phyloP scores from a whole-genome alignment of 2,888 invertebrate genomes.

The Bursaphelenchus okinawaensis region DNA sequence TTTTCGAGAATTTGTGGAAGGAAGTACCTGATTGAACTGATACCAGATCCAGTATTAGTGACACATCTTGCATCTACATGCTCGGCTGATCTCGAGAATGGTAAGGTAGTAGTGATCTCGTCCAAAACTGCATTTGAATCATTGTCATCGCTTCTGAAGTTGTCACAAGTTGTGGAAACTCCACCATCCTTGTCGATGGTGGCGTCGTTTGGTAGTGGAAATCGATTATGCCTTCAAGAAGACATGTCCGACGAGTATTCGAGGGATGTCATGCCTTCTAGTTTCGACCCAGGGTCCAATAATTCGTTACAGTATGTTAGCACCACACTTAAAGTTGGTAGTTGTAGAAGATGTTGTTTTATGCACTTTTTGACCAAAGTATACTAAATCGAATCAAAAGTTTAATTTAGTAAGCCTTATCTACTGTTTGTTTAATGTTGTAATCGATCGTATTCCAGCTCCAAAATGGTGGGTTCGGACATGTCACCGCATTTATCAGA shows the following conservation, averaged over 20 bases:
- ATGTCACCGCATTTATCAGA: slow-evolving; percentile 17
- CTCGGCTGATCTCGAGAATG: not conserved
- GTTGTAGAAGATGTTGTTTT: too few species aligned
- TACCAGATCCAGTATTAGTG: slow-evolving; percentile 19
- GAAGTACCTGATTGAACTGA: slow-evolving; percentile 18
- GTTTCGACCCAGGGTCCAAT: slow-evolving; percentile 26
- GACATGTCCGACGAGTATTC: not conserved
- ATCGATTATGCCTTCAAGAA: slow-evolving; percentile 15
- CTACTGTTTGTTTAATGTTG: not conserved
- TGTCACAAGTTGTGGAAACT: not conserved
- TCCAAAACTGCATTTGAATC: not conserved
- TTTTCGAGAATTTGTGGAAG: slow-evolving; percentile 27
- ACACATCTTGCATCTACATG: slow-evolving; percentile 10
- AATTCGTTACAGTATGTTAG: slow-evolving; percentile 20
- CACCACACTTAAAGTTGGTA: too few species aligned
- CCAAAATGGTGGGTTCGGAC: slow-evolving; percentile 26
- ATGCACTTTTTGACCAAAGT: not conserved
- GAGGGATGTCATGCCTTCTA: slow-evolving; percentile 18
- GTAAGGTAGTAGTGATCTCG: not conserved
- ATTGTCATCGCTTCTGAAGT: not conserved
- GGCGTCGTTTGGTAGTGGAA: slow-evolving; percentile 23
- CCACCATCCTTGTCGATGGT: slow-evolving; percentile 10
- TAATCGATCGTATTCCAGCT: too few species aligned
- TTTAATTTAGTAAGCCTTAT: too few species aligned
- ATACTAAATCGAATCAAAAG: too few species aligned